Conservation (phyloP, 2,797 vertebrate genomes). For the Hylomyscus alleni region DNA sequence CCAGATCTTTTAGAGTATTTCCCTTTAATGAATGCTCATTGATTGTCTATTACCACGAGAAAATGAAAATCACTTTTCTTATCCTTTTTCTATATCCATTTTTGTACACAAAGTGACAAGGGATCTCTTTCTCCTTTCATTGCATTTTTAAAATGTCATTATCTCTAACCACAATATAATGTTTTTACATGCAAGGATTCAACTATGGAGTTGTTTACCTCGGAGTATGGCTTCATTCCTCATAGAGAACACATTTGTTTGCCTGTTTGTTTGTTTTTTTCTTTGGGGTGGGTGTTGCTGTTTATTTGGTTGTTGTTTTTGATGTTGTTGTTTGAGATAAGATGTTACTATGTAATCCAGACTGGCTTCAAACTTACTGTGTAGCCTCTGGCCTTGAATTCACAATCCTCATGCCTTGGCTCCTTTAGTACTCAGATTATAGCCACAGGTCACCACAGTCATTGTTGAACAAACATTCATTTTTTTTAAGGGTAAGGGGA, state of each 20-base stretch:
- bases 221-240: not conserved
- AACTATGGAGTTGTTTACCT: not conserved
- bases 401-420: not conserved
- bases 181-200: not conserved
- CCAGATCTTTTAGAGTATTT: not conserved
- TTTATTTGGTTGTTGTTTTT: not conserved
- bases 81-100: not conserved
- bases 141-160: not conserved
- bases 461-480: not conserved
- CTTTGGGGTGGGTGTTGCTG: too few species aligned
- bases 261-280: not conserved
- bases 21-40: not conserved
- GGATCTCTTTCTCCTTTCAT: not conserved
- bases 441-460: not conserved
- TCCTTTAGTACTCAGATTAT: not conserved
- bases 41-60: too few species aligned
- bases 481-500: not conserved
- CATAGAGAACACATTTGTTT: not conserved
- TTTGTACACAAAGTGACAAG: not conserved
- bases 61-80: too few species aligned
- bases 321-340: not conserved
- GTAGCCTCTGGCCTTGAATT: not conserved
- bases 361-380: not conserved
- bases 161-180: not conserved
- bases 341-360: too few species aligned